phyloP scores from a whole-genome alignment of 2,113 vertebrate genomes.

The Pelecanoides urinatrix region DNA sequence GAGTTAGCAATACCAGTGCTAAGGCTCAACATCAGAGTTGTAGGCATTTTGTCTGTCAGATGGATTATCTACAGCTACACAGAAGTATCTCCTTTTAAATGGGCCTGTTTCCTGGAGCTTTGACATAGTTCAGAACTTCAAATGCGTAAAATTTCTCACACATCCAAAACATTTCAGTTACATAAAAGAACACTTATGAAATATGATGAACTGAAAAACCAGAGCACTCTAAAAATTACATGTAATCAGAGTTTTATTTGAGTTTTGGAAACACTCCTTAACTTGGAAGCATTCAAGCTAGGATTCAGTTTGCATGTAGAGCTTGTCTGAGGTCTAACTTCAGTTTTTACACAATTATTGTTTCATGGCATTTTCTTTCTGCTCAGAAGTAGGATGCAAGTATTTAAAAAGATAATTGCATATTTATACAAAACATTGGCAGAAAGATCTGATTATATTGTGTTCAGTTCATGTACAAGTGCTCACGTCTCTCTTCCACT shows the following conservation, averaged over 20 bases:
- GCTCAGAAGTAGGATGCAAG: background rate
- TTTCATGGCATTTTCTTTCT: background rate
- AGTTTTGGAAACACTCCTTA: background rate
- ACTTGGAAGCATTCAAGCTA: background rate
- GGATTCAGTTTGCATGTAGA: background rate
- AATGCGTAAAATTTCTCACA: background rate
- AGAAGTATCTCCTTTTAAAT: background rate
- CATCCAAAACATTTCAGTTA: background rate
- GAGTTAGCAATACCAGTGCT: background rate
- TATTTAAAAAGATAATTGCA: background rate
- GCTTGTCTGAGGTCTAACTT: background rate
- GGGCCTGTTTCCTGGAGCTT: background rate
- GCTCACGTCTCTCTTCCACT: background rate
- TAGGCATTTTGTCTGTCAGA: background rate
- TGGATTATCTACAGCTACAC: background rate
- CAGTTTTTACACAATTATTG: background rate
- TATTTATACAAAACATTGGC: background rate
- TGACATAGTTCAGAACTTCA: background rate
- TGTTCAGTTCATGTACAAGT: background rate
- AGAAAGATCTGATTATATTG: background rate
- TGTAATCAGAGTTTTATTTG: background rate
- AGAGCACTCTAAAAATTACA: background rate
- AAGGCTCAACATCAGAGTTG: background rate
- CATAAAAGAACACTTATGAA: background rate
- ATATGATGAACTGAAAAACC: background rate